These are phyloP conservation scores for Mythimna albipuncta DNA, from an alignment of 2,888 invertebrate genomes.

Conservation along the genomic window DNA sequence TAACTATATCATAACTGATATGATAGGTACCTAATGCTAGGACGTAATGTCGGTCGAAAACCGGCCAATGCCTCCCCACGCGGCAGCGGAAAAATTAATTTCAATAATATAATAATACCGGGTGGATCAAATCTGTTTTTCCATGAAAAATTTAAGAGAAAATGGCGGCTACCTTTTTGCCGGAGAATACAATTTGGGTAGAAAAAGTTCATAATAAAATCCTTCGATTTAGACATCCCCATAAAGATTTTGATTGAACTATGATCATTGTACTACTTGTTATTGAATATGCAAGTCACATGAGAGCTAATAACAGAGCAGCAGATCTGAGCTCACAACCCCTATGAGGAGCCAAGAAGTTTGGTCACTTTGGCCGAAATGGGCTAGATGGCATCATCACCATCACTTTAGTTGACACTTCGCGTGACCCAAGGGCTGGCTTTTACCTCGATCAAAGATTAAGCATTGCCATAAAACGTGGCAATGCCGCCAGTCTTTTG, in stretches of 20 bases:
- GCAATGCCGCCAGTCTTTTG: no score
- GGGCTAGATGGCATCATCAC: no score
- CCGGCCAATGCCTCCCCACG: neutral
- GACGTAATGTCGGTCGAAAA: conserved; percentile 17
- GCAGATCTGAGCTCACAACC: no score
- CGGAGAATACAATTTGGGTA: neutral
- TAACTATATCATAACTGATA: conserved; percentile 37
- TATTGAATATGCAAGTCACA: no score
- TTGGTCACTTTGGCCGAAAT: no score
- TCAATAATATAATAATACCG: conserved; percentile 1
- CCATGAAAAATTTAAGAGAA: neutral
- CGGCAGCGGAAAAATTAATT: neutral
- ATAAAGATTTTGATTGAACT: neutral
- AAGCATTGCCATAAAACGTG: no score
- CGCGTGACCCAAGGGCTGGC: no score
- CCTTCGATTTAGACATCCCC: neutral
- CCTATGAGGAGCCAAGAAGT: no score
- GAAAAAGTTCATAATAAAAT: neutral
- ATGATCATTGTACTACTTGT: no score
- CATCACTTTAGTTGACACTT: no score
- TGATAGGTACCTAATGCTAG: conserved; percentile 22
- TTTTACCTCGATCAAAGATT: no score
- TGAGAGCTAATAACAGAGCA: no score
- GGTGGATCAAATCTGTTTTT: neutral
- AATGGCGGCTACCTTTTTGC: neutral